phyloP scores from a whole-genome alignment of 2,888 invertebrate species.

The Cabera pusaria region DNA sequence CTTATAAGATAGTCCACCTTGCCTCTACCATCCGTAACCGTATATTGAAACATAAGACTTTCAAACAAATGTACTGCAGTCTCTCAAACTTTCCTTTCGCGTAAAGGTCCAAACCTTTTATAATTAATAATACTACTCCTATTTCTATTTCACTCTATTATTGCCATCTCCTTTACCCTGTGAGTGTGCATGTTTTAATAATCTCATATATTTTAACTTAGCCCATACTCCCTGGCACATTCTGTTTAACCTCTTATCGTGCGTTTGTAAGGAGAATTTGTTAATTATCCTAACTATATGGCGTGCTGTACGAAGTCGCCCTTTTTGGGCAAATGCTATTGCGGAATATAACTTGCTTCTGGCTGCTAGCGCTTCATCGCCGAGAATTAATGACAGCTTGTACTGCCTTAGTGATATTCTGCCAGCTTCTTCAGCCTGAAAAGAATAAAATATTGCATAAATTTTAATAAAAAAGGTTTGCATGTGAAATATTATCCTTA shows the following conservation, averaged over 20 bases:
- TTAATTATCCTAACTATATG: slow-evolving; percentile 80
- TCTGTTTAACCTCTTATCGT: slow-evolving; percentile 86
- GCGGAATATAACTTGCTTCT: slow-evolving; percentile 94
- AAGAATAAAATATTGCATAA: slow-evolving; percentile 23
- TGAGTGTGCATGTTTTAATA: slow-evolving; percentile 33
- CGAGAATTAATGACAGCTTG: slow-evolving; percentile 89
- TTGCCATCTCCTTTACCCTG: slow-evolving; percentile 24
- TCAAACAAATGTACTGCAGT: no score
- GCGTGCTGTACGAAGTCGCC: slow-evolving; percentile 85
- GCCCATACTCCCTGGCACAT: slow-evolving; percentile 96
- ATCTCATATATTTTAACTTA: slow-evolving; percentile 86
- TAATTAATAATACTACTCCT: no score
- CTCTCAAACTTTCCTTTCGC: no score
- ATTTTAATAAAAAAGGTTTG: no score
- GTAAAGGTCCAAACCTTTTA: no score
- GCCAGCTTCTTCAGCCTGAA: slow-evolving; percentile 93
- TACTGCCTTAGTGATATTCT: slow-evolving; percentile 94
- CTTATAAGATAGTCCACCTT: no score
- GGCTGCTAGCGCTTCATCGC: slow-evolving; percentile 91
- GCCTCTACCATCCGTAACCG: no score
- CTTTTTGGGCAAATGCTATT: slow-evolving; percentile 93
- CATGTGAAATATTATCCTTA: no score
- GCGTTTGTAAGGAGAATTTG: slow-evolving; percentile 59
- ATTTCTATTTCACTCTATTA: slow-evolving; percentile 14
- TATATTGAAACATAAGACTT: no score